Percentiles rank a stretch among this genome's conserved stretches.
phyloP scores from a whole-genome alignment of 2,113 vertebrate genomes.

The Cyrtonyx montezumae region DNA sequence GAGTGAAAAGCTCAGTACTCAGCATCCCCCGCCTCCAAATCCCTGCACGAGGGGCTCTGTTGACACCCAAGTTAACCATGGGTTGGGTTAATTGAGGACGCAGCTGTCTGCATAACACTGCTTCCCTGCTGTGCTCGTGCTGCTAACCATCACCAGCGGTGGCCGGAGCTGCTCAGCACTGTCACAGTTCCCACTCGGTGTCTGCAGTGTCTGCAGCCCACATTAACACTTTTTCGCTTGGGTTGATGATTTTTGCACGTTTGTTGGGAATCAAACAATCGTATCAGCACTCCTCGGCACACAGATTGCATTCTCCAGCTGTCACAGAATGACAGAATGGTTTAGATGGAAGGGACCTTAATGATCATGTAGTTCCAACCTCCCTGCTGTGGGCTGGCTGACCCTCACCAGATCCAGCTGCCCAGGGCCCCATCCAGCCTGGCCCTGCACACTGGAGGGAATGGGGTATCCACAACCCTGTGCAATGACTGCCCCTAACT shows the following conservation, averaged over 20 bases:
- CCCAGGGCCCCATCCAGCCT: too few relatives aligned
- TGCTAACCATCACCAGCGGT: fast-evolving
- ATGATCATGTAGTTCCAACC: too few relatives aligned
- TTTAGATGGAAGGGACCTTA: too few relatives aligned
- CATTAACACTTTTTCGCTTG: background rate
- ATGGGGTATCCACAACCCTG: too few relatives aligned
- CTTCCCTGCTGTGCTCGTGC: background rate
- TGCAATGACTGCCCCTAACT: too few relatives aligned
- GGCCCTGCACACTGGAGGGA: too few relatives aligned
- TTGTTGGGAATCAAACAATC: background rate
- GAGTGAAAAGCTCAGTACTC: background rate
- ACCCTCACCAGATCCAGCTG: too few relatives aligned
- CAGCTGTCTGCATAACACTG: background rate
- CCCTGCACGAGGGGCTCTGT: background rate
- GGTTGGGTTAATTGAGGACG: constrained; percentile 37
- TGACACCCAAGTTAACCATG: background rate
- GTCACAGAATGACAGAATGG: background rate
- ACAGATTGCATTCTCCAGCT: background rate
- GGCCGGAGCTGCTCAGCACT: fast-evolving
- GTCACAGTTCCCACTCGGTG: background rate
- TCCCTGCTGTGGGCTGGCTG: too few relatives aligned
- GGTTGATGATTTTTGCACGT: background rate
- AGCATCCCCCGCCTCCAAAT: background rate
- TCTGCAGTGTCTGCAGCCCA: background rate
- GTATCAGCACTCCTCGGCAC: fast-evolving